phyloP scores from a whole-genome alignment of 2,797 vertebrate species.

The Onychomys leucogaster region DNA sequence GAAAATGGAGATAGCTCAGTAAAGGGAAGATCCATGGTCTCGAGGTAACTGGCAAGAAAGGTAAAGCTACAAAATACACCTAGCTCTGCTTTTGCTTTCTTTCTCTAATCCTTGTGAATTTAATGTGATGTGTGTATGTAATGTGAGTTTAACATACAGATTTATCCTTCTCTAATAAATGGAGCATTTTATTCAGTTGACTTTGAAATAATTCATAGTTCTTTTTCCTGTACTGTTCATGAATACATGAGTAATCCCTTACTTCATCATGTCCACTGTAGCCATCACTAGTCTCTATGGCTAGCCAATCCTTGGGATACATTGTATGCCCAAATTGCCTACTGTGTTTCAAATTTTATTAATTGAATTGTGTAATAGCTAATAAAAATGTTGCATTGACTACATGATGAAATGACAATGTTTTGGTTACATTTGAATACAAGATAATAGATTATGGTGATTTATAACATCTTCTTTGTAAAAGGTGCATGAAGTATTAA shows the following conservation, averaged over 20 bases:
- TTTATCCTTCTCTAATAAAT: neutral
- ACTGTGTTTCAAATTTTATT: neutral
- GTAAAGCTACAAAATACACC: neutral
- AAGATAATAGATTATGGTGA: neutral
- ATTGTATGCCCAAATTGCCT: neutral
- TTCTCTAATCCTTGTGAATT: neutral
- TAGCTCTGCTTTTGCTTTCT: neutral
- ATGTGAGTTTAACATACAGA: neutral
- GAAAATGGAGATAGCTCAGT: neutral
- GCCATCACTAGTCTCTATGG: neutral
- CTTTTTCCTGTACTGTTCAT: neutral
- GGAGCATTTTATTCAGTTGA: neutral
- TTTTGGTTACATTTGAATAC: neutral
- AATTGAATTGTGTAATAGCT: neutral
- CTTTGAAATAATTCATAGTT: neutral
- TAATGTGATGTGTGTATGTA: constrained; percentile 1
- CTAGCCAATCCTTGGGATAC: neutral
- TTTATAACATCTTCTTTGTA: neutral
- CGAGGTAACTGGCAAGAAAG: neutral
- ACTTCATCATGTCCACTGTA: neutral
- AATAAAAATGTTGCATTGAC: neutral
- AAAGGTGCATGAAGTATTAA: neutral
- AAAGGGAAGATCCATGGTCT: neutral
- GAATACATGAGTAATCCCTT: neutral
- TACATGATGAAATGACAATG: neutral